Evolutionary conservation across 2,888 invertebrate genomes (phyloP), one percentile per base, ranked within the genome.

Genomic region (Drosophila eohydei): DNA sequence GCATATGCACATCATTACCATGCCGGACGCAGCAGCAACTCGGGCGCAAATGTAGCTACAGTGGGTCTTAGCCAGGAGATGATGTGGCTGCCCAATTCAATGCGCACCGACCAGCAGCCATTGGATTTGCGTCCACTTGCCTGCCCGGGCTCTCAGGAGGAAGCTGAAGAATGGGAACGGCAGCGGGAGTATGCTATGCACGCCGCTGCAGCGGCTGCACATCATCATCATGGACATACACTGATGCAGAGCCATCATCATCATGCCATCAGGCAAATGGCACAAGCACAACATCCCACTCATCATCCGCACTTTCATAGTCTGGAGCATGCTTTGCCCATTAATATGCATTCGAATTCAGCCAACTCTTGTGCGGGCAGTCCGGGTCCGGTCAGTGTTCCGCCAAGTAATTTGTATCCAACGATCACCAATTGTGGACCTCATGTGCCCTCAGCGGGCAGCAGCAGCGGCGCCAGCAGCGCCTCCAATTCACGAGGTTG

Each of bases 81-180:
- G 94, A 94, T 96, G 92, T 97, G 97, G 96, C 93, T 96, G 63
- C 95, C 96, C 12, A 95, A 94, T 71, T 95, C 95, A 48, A 94
- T 96, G 93, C 94, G 96, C 55, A 93, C 94, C 61, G 93, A 93
- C 66, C 94, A 94, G 9, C 94, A 94, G 81, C 97, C 97, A 0
- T 93, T 97, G 57, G 97, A 97, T 88, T 94, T 97, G 90, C 95
- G 97, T 78, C 97, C 97, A 1, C 93, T 95, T 36, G 96, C 96
- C 74, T 95, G 95, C 83, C 88, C 93, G 26, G 93, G 94, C 1
- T 92, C 93, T n/a, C 94, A 93, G 77, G 86, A 86, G 63, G 90
- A 89, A 60, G 86, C 89, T 7, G 95, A 95, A 69, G 95, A 95
- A 76, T 95, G 96, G 95, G 95, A 96, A 69, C 94, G 95, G 7